phyloP scores from a whole-genome alignment of 2,113 vertebrate species.

The Symphodus melops region DNA sequence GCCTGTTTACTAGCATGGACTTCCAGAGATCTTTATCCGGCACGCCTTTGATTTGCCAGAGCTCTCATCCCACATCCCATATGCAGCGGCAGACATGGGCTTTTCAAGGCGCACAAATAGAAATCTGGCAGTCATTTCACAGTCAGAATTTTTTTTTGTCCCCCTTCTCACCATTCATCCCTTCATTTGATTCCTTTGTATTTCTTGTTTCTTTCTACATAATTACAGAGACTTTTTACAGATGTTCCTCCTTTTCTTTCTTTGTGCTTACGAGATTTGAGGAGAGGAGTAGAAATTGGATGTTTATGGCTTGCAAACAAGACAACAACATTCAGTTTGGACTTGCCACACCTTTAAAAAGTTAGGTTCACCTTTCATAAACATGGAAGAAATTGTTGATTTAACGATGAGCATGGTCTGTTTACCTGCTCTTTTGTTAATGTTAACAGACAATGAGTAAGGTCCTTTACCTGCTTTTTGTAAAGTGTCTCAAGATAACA shows the following conservation, averaged over 20 bases:
- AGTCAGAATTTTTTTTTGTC: constrained; percentile 71
- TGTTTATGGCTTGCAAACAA: constrained; percentile 38
- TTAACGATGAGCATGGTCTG: too few relatives aligned
- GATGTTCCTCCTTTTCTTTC: constrained; percentile 68
- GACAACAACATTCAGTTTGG: constrained; percentile 23
- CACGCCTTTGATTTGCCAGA: constrained; percentile 83
- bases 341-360: constrained; percentile 13
- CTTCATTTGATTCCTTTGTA: constrained; percentile 66
- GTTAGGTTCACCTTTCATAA: constrained; percentile 12
- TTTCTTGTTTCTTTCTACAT: constrained; percentile 69
- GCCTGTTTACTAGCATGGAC: constrained; percentile 82
- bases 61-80: constrained; percentile 84
- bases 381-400: constrained; percentile 12
- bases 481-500: too few relatives aligned
- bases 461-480: too few relatives aligned
- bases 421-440: too few relatives aligned
- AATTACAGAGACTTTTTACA: constrained; percentile 77
- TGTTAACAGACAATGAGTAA: too few relatives aligned
- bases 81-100: constrained; percentile 75
- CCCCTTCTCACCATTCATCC: constrained; percentile 39
- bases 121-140: constrained; percentile 84
- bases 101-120: constrained; percentile 82
- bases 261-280: constrained; percentile 53
- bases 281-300: constrained; percentile 58
- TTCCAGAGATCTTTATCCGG: constrained; percentile 85